These are phyloP conservation scores for Listronotus bonariensis DNA, from an alignment of 1,140 invertebrate species.

Conservation along the genomic window DNA sequence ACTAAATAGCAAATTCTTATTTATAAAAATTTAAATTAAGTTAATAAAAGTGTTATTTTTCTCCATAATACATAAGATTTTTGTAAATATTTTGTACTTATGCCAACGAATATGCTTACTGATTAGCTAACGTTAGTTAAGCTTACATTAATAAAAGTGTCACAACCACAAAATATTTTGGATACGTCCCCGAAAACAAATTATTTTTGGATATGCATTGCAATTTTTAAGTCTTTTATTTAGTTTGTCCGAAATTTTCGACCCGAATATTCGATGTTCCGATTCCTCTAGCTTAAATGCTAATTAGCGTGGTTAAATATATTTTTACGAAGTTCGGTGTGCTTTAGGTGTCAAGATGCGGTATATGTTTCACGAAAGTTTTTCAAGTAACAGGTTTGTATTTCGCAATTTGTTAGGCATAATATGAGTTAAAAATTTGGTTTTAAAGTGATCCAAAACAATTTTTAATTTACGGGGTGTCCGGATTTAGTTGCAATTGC, in stretches of 20 bases:
- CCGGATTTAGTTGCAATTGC: no score
- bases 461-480: no score
- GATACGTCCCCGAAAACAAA: conserved; percentile 16
- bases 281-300: neutral
- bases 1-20: no score
- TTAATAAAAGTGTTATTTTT: no score
- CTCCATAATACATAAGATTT: no score
- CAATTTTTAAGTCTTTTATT: conserved; percentile 5
- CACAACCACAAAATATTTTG: conserved; percentile 12
- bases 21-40: no score
- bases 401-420: neutral
- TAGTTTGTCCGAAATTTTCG: conserved; percentile 21
- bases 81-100: neutral
- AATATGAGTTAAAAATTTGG: no score
- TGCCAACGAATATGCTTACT: neutral
- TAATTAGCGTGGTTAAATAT: neutral
- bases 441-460: no score
- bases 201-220: conserved; percentile 19
- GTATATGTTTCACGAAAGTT: conserved; percentile 26
- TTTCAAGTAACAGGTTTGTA: conserved; percentile 19
- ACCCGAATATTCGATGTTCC: conserved; percentile 22
- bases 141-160: conserved; percentile 16
- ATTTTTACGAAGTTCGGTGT: no score
- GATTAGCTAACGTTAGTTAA: neutral
- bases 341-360: conserved; percentile 10